A percentile compares a stretch with the other conserved stretches of the same genome.
Conservation (phyloP, 1,140 invertebrate genomes). For the Heliconius eleuchia region DNA sequence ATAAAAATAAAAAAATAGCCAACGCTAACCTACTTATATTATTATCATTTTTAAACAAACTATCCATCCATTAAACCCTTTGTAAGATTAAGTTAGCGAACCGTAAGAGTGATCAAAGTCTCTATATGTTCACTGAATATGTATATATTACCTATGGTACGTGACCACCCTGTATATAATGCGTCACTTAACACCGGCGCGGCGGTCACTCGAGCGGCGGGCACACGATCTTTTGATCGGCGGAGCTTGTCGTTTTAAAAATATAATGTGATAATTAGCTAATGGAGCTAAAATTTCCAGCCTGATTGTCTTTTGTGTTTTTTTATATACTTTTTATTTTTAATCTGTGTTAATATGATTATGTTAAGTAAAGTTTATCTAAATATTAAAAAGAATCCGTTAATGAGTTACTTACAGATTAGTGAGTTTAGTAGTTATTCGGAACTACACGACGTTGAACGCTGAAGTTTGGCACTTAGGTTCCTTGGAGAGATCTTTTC, state of each 20-base stretch:
- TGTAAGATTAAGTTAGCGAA: constrained; percentile 42
- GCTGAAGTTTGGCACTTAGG: too few species aligned
- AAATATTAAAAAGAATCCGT: too few species aligned
- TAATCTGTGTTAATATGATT: not conserved
- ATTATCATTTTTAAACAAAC: constrained; percentile 6
- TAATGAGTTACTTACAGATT: too few species aligned
- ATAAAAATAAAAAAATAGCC: not conserved
- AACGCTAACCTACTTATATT: not conserved
- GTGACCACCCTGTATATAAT: constrained; percentile 51
- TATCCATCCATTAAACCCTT: constrained; percentile 30
- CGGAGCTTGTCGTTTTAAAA: constrained; percentile 42
- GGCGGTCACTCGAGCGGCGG: constrained; percentile 49
- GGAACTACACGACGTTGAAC: too few species aligned
- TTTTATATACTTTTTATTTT: constrained; percentile 25
- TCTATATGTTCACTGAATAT: constrained; percentile 40
- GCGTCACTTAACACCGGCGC: constrained; percentile 28
- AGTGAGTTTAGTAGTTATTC: too few species aligned
- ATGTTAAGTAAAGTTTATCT: too few species aligned
- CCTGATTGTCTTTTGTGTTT: constrained; percentile 42
- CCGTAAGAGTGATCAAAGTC: constrained; percentile 47
- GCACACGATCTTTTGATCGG: constrained; percentile 50
- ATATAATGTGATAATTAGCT: constrained; percentile 35
- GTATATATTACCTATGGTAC: constrained; percentile 49
- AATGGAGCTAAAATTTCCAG: constrained; percentile 42
- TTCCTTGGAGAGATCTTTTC: too few species aligned